phyloP scores from a whole-genome alignment of 2,888 invertebrate genomes.

The Ophion slaviceki region DNA sequence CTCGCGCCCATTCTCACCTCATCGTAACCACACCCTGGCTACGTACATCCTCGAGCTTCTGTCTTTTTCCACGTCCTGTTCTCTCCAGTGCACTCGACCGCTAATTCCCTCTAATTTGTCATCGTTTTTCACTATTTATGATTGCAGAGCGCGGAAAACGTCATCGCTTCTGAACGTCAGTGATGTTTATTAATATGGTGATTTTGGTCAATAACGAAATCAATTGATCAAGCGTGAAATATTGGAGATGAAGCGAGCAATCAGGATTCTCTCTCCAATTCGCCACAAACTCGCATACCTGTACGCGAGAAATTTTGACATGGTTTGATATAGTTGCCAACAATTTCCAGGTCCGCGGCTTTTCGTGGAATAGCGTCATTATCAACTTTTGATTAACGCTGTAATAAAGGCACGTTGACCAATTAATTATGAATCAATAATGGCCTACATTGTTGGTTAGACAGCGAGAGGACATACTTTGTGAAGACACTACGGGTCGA shows the following conservation, averaged over 20 bases:
- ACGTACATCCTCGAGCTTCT: not conserved
- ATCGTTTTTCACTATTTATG: slow-evolving; percentile 47
- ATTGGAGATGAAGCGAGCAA: slow-evolving; percentile 17
- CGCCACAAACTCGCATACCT: not conserved
- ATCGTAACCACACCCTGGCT: not conserved
- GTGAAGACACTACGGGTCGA: slow-evolving; percentile 9
- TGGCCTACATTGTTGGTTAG: not conserved
- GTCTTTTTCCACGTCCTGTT: not conserved
- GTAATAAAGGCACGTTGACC: too few relatives aligned
- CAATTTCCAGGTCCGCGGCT: not conserved
- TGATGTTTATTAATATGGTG: not conserved
- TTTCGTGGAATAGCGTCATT: not conserved
- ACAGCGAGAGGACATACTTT: not conserved
- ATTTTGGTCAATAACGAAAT: not conserved
- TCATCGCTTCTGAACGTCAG: not conserved
- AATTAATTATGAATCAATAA: not conserved
- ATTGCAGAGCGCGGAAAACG: not conserved
- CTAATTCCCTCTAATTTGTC: slow-evolving; percentile 59
- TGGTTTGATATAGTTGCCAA: not conserved
- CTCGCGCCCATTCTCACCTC: slow-evolving; percentile 6
- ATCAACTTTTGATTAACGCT: not conserved
- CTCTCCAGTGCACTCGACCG: slow-evolving; percentile 4
- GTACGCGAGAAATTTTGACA: not conserved
- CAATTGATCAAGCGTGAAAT: slow-evolving; percentile 4
- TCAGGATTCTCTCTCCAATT: slow-evolving; percentile 5